Evolutionary conservation across 2,113 vertebrate genomes (phyloP).

Genomic region (Parotia lawesii): DNA sequence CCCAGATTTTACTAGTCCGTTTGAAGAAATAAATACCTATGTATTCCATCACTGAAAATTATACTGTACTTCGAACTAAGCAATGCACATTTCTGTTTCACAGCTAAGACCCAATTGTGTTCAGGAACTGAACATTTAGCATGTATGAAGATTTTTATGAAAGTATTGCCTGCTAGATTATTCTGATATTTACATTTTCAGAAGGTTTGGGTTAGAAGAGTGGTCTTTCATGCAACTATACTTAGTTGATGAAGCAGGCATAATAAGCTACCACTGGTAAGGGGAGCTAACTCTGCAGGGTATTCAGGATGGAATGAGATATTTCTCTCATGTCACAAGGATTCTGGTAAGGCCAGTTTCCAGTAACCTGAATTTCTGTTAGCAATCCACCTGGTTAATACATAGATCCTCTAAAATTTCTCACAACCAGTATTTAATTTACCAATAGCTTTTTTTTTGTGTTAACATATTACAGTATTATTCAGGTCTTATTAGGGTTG

Average conservation of each 20-base stretch:
- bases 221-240: background rate
- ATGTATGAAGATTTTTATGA: background rate
- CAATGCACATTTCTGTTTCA: background rate
- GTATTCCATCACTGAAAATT: background rate
- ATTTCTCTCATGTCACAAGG: background rate
- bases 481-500: background rate
- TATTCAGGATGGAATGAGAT: background rate
- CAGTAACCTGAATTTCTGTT: background rate
- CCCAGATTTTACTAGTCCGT: background rate
- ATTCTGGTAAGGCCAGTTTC: background rate
- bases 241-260: background rate
- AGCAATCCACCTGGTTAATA: background rate
- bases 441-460: background rate
- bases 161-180: background rate
- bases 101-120: background rate
- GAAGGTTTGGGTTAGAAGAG: background rate
- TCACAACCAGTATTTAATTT: background rate
- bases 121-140: background rate
- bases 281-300: accelerated
- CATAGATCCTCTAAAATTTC: background rate
- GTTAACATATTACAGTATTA: background rate
- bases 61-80: background rate
- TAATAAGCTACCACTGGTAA: background rate
- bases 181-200: background rate
- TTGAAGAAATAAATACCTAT: background rate